These are phyloP conservation scores for Pocillopora damicornis DNA, from an alignment of 64 coral and sea anemone genomes.

Conservation along the genomic window DNA sequence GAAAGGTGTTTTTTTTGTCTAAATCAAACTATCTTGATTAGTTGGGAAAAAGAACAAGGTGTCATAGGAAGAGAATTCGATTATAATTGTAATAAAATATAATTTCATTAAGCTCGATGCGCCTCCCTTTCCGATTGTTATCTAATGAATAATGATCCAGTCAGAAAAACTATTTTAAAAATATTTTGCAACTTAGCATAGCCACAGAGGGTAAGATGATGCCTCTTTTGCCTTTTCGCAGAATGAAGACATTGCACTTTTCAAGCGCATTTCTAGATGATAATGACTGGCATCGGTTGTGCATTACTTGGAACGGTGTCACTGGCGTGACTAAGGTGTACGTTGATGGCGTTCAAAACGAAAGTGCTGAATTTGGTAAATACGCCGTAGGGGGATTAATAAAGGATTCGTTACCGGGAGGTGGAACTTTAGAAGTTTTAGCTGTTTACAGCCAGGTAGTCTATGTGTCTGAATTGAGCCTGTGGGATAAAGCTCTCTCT, in stretches of 20 bases:
- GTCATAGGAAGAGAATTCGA: too few species aligned
- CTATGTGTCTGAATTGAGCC: not conserved
- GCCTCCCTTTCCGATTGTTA: too few species aligned
- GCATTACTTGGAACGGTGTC: not conserved
- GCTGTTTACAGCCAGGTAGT: not conserved
- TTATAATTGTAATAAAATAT: too few species aligned
- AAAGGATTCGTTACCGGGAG: not conserved
- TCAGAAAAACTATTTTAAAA: too few species aligned
- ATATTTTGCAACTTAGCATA: too few species aligned
- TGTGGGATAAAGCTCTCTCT: not conserved
- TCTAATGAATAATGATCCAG: too few species aligned
- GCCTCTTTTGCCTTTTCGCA: not conserved
- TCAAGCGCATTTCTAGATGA: not conserved
- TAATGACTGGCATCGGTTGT: not conserved
- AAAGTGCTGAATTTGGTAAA: not conserved
- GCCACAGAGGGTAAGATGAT: not conserved
- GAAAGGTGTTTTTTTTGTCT: too few species aligned
- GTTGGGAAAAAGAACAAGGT: too few species aligned
- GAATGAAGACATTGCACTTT: not conserved
- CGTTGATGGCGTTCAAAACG: not conserved
- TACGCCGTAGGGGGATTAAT: not conserved
- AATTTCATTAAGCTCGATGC: too few species aligned
- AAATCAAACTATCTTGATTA: too few species aligned
- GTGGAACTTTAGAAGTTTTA: not conserved
- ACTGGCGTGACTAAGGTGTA: not conserved